Evolutionary conservation across 2,113 vertebrate genomes (phyloP).

Genomic region (Siniperca chuatsi): DNA sequence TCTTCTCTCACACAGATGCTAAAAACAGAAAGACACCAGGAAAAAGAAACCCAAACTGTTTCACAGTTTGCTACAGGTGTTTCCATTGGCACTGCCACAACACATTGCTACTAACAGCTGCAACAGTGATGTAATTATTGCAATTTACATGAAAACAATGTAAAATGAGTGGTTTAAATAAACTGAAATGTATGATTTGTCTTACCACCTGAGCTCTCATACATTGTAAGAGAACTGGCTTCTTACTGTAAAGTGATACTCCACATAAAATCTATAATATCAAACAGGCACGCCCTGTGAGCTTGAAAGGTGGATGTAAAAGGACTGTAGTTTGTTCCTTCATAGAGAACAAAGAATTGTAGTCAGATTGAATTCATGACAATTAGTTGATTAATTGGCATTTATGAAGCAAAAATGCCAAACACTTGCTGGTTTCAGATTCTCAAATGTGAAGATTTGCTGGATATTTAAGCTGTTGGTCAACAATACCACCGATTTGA

Average conservation of each 20-base stretch:
- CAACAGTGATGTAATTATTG: slow-evolving; percentile 48
- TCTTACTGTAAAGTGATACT: slow-evolving; percentile 32
- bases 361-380: background rate
- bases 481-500: no score
- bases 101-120: slow-evolving; percentile 42
- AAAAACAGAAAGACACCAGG: slow-evolving; percentile 27
- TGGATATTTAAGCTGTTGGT: background rate
- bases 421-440: background rate
- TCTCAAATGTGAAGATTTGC: background rate
- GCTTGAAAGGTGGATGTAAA: background rate
- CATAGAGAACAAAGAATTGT: background rate
- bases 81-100: slow-evolving; percentile 29
- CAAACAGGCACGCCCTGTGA: background rate
- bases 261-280: slow-evolving; percentile 1
- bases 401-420: background rate
- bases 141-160: slow-evolving; percentile 60
- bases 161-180: slow-evolving; percentile 28
- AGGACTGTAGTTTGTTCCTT: background rate
- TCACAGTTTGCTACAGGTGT: slow-evolving; percentile 38
- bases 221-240: slow-evolving; percentile 16
- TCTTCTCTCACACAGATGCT: slow-evolving; percentile 36
- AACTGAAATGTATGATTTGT: slow-evolving; percentile 27
- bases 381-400: background rate
- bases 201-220: slow-evolving; percentile 32
- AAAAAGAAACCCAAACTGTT: background rate